Base-by-base conservation (phyloP, 1,140 invertebrate genomes). In the Euwallacea similis region DNA sequence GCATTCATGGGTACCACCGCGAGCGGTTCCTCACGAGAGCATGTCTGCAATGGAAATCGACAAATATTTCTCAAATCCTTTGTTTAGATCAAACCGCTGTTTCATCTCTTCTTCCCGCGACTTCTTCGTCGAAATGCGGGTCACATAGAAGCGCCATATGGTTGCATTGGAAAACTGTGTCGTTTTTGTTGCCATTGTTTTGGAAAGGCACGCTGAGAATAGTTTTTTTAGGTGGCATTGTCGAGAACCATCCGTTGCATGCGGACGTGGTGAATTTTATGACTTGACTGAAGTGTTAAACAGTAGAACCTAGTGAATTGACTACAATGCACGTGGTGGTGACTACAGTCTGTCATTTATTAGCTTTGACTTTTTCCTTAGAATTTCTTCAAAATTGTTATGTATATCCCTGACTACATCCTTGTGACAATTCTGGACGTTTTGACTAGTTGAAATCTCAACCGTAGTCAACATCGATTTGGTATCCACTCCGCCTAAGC, bases 1-100 rank as follows among this genome's bases (percentile, higher is more conserved):
- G 69, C 69, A 66, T 71, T 66, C 62, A 46, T 42, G 42, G 62
- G 50, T 50, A 50, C 46, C 47, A 63, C 13, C 13, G 11, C 46
- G 62, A 53, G 47, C 42, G 62, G 13, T 41, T 63, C 60, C 21
- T 65, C 8, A 42, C n/a, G 42, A 21, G 9, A 33, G 21, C 33
- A 7, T 11, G 62, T 65, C 62, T 65, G 46, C 42, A 53, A 53
- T 65, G 46, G 46, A 13, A 50, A 50, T 50, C 46, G 46, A 11
- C 46, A 50, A 50, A 50, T 50, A 50, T 50, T 50, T 50, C 46
- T 50, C 9, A 50, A 50, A 50, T 50, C 13, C 46, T 50, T 50
- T 50, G 46, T 13, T 50, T 50, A 50, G 46, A 13, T 50, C 46
- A 7, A 6, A 2, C 46, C 9, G 21, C 21, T 33, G 21, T 33